Evolutionary conservation across 2,113 vertebrate genomes (phyloP).

Genomic region (Electrona antarctica): DNA sequence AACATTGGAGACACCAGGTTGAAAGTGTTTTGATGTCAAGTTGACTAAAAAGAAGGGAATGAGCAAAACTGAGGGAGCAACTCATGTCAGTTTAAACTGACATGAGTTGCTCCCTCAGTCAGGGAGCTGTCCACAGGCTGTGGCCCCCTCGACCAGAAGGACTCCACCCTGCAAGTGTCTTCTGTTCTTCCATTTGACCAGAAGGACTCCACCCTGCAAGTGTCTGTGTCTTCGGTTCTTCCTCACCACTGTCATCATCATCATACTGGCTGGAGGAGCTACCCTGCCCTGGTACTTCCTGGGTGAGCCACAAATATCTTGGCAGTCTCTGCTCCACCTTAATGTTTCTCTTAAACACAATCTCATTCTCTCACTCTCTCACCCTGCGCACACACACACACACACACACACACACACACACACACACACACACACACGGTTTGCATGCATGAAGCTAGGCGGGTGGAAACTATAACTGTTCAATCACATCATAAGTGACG

Average conservation of each 20-base stretch:
- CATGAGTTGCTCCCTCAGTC: constrained; percentile 38
- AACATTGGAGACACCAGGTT: no score
- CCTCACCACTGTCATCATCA: constrained; percentile 40
- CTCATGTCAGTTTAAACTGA: background rate
- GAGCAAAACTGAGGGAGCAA: background rate
- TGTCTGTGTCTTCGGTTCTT: constrained; percentile 30
- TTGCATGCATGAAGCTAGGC: no score
- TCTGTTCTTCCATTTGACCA: constrained; percentile 12
- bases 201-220: constrained; percentile 26
- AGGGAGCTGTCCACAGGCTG: background rate
- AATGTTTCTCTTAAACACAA: no score
- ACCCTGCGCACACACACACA: background rate
- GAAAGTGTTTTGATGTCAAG: no score
- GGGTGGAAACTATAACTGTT: no score
- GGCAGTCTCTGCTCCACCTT: no score
- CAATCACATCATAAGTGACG: no score
- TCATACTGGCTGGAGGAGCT: constrained; percentile 54
- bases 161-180: constrained; percentile 30
- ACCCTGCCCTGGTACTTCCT: constrained; percentile 75
- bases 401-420: constrained; percentile 1
- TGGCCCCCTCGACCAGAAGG: constrained; percentile 12
- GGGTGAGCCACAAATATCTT: constrained; percentile 53
- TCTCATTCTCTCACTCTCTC: background rate
- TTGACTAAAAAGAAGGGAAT: background rate
- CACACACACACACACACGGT: background rate